Evolutionary conservation across 1,140 invertebrate species (phyloP).

Genomic region (Drosophila pandora): DNA sequence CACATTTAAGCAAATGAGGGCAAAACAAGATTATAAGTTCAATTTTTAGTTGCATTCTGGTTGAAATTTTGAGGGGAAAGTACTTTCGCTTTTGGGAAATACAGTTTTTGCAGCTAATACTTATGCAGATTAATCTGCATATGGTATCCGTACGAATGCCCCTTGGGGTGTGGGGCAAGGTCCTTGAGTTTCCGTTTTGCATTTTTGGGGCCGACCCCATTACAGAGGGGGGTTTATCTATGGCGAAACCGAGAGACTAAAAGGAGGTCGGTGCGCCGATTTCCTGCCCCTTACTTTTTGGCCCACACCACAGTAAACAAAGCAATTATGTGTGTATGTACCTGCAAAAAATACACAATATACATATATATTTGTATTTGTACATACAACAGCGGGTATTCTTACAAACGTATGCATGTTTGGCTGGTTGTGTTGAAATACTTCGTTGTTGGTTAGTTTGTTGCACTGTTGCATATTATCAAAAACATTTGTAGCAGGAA

Average conservation of each 20-base stretch:
- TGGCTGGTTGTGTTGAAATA: slow-evolving; percentile 11
- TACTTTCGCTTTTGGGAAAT: slow-evolving; percentile 32
- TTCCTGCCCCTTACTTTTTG: slow-evolving; percentile 10
- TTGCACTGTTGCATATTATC: slow-evolving; percentile 73
- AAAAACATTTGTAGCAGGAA: slow-evolving; percentile 66
- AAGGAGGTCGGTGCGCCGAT: slow-evolving; percentile 33
- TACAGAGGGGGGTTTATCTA: slow-evolving; percentile 25
- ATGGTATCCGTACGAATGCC: slow-evolving; percentile 19
- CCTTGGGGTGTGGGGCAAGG: slow-evolving; percentile 42
- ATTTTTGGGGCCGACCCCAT: slow-evolving; percentile 38
- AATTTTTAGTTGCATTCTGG: neutral
- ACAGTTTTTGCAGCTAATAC: slow-evolving; percentile 34
- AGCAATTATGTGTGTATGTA: slow-evolving; percentile 43
- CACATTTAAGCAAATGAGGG: neutral
- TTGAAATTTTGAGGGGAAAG: slow-evolving; percentile 1
- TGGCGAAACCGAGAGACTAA: slow-evolving; percentile 26
- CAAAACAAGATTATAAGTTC: neutral
- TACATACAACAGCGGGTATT: neutral
- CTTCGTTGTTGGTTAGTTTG: slow-evolving; percentile 60
- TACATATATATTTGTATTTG: slow-evolving; percentile 11
- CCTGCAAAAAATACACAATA: slow-evolving; percentile 21
- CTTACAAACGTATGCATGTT: neutral
- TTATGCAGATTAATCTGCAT: slow-evolving; percentile 48
- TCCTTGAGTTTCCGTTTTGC: slow-evolving; percentile 45
- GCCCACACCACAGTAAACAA: slow-evolving; percentile 29